Evolutionary conservation across 1,140 invertebrate species (phyloP).

Genomic region (Yoshiicerus persimilis): DNA sequence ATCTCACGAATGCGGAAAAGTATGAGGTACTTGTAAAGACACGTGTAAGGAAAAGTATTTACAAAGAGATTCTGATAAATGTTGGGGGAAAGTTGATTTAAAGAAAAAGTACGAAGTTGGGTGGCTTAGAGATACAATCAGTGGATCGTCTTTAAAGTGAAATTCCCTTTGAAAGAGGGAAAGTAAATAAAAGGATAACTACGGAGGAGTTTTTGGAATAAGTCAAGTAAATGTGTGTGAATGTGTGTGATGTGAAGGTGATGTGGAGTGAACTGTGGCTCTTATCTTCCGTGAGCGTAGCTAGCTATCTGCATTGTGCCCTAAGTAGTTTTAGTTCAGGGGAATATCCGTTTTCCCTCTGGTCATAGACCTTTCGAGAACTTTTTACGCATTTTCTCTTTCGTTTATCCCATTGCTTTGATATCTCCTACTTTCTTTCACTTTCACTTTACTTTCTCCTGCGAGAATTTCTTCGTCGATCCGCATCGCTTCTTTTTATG

Average conservation of each 20-base stretch:
- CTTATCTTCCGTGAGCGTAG: neutral
- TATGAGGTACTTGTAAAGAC: too few relatives aligned
- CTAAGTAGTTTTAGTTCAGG: neutral
- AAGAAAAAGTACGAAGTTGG: neutral
- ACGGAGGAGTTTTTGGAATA: neutral
- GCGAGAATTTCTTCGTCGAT: neutral
- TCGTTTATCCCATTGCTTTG: neutral
- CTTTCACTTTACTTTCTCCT: neutral
- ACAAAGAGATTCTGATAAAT: neutral
- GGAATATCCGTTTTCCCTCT: neutral
- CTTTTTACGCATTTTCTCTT: neutral
- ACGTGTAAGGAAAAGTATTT: too few relatives aligned
- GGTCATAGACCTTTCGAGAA: neutral
- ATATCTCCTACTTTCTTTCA: neutral
- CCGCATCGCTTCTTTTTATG: neutral
- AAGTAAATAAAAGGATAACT: neutral
- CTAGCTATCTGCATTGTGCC: neutral
- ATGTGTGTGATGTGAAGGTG: neutral
- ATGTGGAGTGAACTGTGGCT: neutral
- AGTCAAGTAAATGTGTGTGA: neutral
- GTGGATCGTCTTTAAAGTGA: neutral
- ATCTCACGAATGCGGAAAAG: too few relatives aligned
- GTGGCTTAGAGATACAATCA: neutral
- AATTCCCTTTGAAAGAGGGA: neutral
- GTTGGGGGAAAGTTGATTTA: neutral